phyloP scores from a whole-genome alignment of 2,888 invertebrate genomes.

The Cabera pusaria region DNA sequence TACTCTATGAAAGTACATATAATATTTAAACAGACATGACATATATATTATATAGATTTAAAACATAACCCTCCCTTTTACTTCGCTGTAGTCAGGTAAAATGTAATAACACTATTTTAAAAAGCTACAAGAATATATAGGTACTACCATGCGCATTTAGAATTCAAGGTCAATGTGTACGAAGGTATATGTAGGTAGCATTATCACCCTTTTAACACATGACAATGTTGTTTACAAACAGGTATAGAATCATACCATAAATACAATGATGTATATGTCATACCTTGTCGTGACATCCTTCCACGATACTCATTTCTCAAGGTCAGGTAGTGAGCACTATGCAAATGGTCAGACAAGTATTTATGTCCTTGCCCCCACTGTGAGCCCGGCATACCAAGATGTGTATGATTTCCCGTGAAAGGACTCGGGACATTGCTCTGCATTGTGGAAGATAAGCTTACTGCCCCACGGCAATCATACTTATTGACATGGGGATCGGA shows the following conservation, averaged over 20 bases:
- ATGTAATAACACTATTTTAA: too few species aligned
- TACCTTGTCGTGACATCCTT: constrained; percentile 58
- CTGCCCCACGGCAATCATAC: constrained; percentile 87
- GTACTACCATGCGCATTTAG: neutral
- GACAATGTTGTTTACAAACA: constrained; percentile 3
- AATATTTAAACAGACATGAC: too few species aligned
- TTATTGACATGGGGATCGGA: constrained; percentile 85
- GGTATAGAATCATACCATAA: neutral
- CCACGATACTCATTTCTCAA: constrained; percentile 76
- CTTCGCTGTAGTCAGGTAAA: too few species aligned
- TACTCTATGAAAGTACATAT: too few species aligned
- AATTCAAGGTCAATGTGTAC: constrained; percentile 6
- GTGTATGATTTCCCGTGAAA: constrained; percentile 84
- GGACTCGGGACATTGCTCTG: constrained; percentile 90
- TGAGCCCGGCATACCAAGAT: constrained; percentile 90
- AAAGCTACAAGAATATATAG: neutral
- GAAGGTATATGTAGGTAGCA: neutral
- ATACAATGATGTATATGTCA: constrained; percentile 23
- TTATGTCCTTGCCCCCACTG: constrained; percentile 87
- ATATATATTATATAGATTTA: too few species aligned
- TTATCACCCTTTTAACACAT: neutral
- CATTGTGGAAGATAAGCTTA: constrained; percentile 87
- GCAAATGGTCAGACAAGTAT: constrained; percentile 87
- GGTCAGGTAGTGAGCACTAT: constrained; percentile 85
- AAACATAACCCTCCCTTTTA: too few species aligned